Percentiles rank a stretch among this genome's conserved stretches.
These are phyloP conservation scores for Ophioninae sp. DNA, from an alignment of 2,888 invertebrate species.

Conservation along the genomic window DNA sequence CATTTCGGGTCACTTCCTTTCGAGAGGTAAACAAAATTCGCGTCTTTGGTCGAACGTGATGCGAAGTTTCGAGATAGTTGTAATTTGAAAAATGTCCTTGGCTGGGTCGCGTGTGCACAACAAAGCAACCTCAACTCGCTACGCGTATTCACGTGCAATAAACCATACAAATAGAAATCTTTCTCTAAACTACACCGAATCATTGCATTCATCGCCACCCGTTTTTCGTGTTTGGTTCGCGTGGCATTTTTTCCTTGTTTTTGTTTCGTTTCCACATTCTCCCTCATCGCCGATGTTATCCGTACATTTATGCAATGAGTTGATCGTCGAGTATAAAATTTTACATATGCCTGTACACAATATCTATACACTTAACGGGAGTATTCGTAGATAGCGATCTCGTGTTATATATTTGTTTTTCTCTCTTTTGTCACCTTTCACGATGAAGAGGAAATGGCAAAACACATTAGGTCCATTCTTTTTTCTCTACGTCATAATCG, in stretches of 20 bases:
- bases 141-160: slow-evolving; percentile 56
- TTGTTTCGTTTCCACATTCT: slow-evolving; percentile 17
- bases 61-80: not conserved
- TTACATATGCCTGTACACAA: slow-evolving; percentile 71
- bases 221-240: slow-evolving; percentile 1
- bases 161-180: slow-evolving; percentile 55
- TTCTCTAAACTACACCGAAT: slow-evolving; percentile 36
- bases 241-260: slow-evolving; percentile 3
- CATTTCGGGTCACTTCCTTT: not conserved
- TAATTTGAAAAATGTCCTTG: not conserved
- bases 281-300: slow-evolving; percentile 35
- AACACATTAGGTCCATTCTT: not conserved
- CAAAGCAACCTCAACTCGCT: slow-evolving; percentile 19
- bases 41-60: not conserved
- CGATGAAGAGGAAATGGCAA: not conserved
- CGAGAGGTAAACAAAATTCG: not conserved
- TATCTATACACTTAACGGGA: slow-evolving; percentile 71
- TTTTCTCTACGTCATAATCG: not conserved
- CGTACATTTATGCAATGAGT: slow-evolving; percentile 54
- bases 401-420: slow-evolving; percentile 33
- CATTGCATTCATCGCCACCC: slow-evolving; percentile 14
- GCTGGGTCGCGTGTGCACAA: not conserved
- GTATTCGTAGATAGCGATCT: slow-evolving; percentile 62
- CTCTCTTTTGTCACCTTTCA: not conserved
- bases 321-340: slow-evolving; percentile 70